Evolutionary conservation across 2,113 vertebrate species (phyloP), one percentile per base, ranked within the genome.

Genomic region (Phoenicopterus ruber): DNA sequence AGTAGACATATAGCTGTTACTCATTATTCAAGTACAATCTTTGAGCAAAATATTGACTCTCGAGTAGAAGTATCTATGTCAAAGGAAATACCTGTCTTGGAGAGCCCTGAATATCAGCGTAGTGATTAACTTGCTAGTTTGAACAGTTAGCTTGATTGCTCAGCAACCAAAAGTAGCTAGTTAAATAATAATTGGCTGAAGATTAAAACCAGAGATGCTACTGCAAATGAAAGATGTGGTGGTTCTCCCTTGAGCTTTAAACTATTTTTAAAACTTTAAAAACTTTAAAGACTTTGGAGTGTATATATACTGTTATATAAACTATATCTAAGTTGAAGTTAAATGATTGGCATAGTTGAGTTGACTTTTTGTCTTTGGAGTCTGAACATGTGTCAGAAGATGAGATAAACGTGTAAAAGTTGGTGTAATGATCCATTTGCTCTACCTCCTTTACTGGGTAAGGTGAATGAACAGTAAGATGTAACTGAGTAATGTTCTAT

Each of bases 311-410:
- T 55, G 8, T 66, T 66, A 18, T 7, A 38, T 54, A 55, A 77
- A 42, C 5, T 67, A 2, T 34, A 32, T 58, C 11, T 55, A 25
- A 73, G 15, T 17, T 80, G 7, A 69, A 71, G 3, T 54, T 59
- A 77, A 76, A n/a, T 36, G 1, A 54, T n/a, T 42, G 2, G 1
- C 12, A 1, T 15, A 52, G 9, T 9, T 49, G 8, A 63, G 10
- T 21, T 57, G 1, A 1, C 25, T 31, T 69, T 55, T 36, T 46
- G 1, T 7, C 10, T 85, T 82, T 9, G 7, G 55, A 61, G 13
- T 57, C 21, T 66, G 46, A 84, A 54, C 4, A 1, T 36, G 8
- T 71, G 14, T 93, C 36, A 42, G 22, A 83, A 63, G 50, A 46
- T 62, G 21, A 81, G 72, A 65, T 34, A 42, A 76, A 63, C 5